Base-by-base conservation (phyloP, 2,797 vertebrate genomes). In the Podarcis siculus region DNA sequence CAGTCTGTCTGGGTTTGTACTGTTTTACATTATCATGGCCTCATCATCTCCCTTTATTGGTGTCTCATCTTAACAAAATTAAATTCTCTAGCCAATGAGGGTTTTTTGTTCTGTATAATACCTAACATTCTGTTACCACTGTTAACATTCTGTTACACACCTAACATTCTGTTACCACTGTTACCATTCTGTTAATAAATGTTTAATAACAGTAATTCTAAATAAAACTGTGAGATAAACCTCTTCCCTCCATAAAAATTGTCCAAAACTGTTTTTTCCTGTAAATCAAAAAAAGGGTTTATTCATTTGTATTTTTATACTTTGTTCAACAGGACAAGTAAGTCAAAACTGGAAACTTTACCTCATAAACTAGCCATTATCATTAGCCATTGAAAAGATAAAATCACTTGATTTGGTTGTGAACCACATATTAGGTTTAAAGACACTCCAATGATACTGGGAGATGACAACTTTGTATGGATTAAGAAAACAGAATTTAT, bases 201-300 rank as follows among this genome's bases (percentile, higher is more conserved):
- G 42, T 78, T 67, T 86, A 42, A 79, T 78, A 86, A 79, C n/a
- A 86, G 5, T 69, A 84, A 15, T 49, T 25, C 61, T 73, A 86
- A 79, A 79, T 86, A 79, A 86, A 86, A 79, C 8, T n/a, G 69
- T 55, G 49, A 55, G 49, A 49, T 55, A 75, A 5, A 32, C n/a
- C 45, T 86, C 23, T 13, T 79, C 5, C 75, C n/a, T 86, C 37
- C 21, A 86, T 86, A 79, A 86, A 79, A 32, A 86, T 25, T 78
- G 27, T 23, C 42, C 35, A 5, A 79, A 45, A 79, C 4, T 49
- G 23, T 35, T 69, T 86, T 75, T 49, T 49, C 49, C 49, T 49
- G 12, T 49, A 49, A 13, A 49, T 49, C 75, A 64, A 86, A 79
- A 79, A 30, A 79, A 23, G 79, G 45, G 42, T 79, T 79, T 78